Evolutionary conservation across 2,888 invertebrate species (phyloP), one percentile per base, ranked within the genome.

Genomic region (Scaeva pyrastri): DNA sequence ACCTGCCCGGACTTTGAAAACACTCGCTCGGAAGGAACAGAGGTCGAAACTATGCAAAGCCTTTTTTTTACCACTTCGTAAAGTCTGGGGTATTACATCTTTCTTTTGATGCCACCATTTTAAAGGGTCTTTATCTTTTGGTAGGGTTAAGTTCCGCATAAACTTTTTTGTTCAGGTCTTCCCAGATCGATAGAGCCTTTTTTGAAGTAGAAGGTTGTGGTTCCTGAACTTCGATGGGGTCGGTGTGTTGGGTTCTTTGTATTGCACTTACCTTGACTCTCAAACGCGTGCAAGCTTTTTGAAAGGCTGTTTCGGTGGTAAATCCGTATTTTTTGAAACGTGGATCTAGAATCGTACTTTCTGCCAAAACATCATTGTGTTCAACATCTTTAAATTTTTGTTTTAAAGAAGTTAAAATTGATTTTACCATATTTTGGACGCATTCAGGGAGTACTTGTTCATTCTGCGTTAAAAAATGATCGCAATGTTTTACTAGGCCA

Each of bases 1-100:
- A 64, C 23, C 26, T 48, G 64, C 4, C 64, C 45, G n/a, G 62
- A 64, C n/a, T 64, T 64, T 45, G 43, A 64, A 64, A 64, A 64
- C 6, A 64, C 23, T 26, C 64, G 64, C 31, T 64, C 62, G 14
- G 43, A 62, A 23, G 62, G 62, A 45, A 62, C 43, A 43, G 62
- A 62, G 21, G 23, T 62, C 16, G 45, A 45, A n/a, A 48, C 45
- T 64, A 64, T 48, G n/a, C 64, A 64, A 3, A 64, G 14, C 16
- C 64, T 64, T 64, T 48, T 48, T 43, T 64, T 45, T n/a, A 66
- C 66, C 5, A 66, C n/a, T 36, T 66, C 48, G 11, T 66, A 66
- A 19, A 66, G 16, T 6, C 56, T 14, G 0, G 26, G 56, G 16
- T 56, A 36, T n/a, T 10, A 56, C 2, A 31, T 56, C 31, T 36